Base-by-base conservation (phyloP, 2,888 invertebrate species). In the Loripinus fragilis region DNA sequence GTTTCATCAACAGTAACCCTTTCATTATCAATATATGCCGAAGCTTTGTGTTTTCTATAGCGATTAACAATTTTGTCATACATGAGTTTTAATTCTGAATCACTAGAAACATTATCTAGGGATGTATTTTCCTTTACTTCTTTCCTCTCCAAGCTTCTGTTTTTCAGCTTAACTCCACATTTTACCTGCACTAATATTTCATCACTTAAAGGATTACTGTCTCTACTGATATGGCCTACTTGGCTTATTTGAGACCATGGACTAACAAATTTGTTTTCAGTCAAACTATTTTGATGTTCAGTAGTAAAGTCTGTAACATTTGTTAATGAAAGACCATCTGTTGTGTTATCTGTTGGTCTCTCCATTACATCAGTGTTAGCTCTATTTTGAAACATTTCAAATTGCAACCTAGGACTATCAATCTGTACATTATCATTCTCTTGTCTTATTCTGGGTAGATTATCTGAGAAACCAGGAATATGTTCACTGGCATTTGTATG, bases 281-380 rank as follows among this genome's bases (percentile, higher is more conserved):
- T 70, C 74, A 83, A 83, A 74, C 83, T 83, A 50, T 79, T 81
- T 0, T 69, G 41, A 64, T 48, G 68, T 45, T 83, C 83, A 12
- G 74, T 73, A 10, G 78, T 76, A 41, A 76, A n/a, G 30, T 76
- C 78, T 45, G 83, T 83, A 25, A 83, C 81, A 72, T 78, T 78
- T 7, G 83, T 83, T 0, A 83, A 67, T 1, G 83, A 81, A 17
- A 76, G 33, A 25, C 74, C 71, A 67, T 83, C 83, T 17, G 69
- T 30, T 25, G 69, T 38, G 20, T 48, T 42, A 35, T 25, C 52
- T 0, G 74, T 52, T 23, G 42, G 12, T 3, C 23, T 5, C 12
- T 1, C 17, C 17, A 15, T 28, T 15, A 15, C 2, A 2, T 1
- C 42, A n/a, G n/a, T 42, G 20, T 8, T 15, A 17, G 23, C 67